These are phyloP conservation scores for Beaufortia kweichowensis DNA, from an alignment of 2,113 vertebrate species.

Conservation along the genomic window DNA sequence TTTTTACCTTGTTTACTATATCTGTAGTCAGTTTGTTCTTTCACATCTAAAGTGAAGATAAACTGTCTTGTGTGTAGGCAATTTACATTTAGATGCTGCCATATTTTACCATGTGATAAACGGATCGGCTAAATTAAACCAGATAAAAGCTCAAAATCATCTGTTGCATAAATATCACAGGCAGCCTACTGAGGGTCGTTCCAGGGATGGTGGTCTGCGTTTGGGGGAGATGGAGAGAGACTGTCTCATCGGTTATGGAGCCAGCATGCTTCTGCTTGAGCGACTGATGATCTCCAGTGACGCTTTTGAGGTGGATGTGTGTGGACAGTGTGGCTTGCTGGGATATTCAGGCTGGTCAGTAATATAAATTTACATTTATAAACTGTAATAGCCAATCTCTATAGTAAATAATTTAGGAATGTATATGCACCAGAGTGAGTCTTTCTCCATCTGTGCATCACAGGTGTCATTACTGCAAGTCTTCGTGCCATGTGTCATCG, in stretches of 20 bases:
- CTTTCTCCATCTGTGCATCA: slow-evolving; percentile 37
- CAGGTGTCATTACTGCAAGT: slow-evolving; percentile 99
- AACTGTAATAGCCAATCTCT: neutral
- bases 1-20: neutral
- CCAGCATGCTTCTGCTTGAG: slow-evolving; percentile 95
- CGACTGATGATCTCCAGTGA: slow-evolving; percentile 99
- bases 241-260: slow-evolving; percentile 97
- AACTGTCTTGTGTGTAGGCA: too few species aligned
- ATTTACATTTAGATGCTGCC: too few species aligned
- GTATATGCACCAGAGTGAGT: neutral
- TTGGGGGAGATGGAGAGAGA: slow-evolving; percentile 98
- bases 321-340: slow-evolving; percentile 92
- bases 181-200: slow-evolving; percentile 96
- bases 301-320: slow-evolving; percentile 97
- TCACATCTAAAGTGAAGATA: too few species aligned
- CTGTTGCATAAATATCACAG: slow-evolving; percentile 67
- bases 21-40: too few species aligned
- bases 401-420: too few species aligned
- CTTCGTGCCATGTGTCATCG: slow-evolving; percentile 93
- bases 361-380: neutral
- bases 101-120: too few species aligned
- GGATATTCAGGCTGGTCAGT: slow-evolving; percentile 96
- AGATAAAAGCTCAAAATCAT: neutral
- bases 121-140: neutral
- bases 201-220: slow-evolving; percentile 93